Evolutionary conservation across 1,140 invertebrate genomes (phyloP).

Genomic region (Cataglyphis hispanica): DNA sequence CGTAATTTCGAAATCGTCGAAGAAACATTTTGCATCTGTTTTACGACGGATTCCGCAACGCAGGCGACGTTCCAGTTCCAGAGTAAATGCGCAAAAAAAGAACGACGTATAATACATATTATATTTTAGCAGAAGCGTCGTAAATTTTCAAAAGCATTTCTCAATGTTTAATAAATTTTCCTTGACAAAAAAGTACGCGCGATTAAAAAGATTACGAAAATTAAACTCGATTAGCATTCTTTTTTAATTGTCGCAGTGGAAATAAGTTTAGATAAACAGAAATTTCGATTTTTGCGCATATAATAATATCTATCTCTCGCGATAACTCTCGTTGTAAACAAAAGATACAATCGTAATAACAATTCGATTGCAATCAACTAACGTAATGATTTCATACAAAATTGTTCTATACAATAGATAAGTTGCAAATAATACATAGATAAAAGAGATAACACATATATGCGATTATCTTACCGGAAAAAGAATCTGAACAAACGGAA

Average conservation of each 20-base stretch:
- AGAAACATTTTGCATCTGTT: slow-evolving; percentile 5
- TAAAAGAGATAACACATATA: not conserved
- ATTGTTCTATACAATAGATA: slow-evolving; percentile 18
- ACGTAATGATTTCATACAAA: not conserved
- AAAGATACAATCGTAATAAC: slow-evolving; percentile 22
- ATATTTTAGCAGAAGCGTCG: not conserved
- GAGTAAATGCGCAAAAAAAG: not conserved
- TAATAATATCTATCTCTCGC: slow-evolving; percentile 6
- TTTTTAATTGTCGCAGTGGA: not conserved
- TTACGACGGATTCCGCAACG: slow-evolving; percentile 1
- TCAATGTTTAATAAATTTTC: not conserved
- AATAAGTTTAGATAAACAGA: not conserved
- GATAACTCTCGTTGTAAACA: not conserved
- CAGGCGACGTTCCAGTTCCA: not conserved
- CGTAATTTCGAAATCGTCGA: not conserved
- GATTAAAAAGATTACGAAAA: not conserved
- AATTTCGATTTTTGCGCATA: not conserved
- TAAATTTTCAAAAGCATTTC: slow-evolving; percentile 9
- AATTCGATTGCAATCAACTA: not conserved
- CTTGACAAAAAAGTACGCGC: not conserved
- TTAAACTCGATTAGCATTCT: not conserved
- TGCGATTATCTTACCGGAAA: not conserved
- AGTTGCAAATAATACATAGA: not conserved
- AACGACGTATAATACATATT: not conserved
- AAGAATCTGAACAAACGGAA: slow-evolving; percentile 4